Evolutionary conservation across 2,888 invertebrate species (phyloP).

Genomic region (Clostera curtula): DNA sequence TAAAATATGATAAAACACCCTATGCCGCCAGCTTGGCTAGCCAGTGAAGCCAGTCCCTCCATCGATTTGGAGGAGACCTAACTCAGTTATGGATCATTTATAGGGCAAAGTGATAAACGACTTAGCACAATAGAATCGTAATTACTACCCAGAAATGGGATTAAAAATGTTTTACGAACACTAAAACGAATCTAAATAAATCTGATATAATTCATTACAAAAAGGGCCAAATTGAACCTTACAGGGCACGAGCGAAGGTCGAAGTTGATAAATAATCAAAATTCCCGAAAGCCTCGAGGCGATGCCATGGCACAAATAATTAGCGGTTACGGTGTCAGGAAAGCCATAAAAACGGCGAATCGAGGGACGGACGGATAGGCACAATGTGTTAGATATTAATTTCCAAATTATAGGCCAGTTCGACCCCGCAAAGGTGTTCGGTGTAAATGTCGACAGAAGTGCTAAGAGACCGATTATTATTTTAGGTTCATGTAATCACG

Average conservation of each 20-base stretch:
- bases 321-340: slow-evolving; percentile 59
- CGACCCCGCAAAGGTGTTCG: slow-evolving; percentile 55
- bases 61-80: too few species aligned
- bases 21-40: too few species aligned
- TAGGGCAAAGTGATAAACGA: too few species aligned
- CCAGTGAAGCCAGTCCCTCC: too few species aligned
- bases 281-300: slow-evolving; percentile 39
- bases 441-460: slow-evolving; percentile 65
- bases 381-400: slow-evolving; percentile 74
- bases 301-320: slow-evolving; percentile 50
- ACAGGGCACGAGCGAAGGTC: slow-evolving; percentile 19
- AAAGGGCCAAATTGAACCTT: slow-evolving; percentile 19
- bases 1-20: too few species aligned
- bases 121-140: too few species aligned
- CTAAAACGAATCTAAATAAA: slow-evolving; percentile 19
- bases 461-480: slow-evolving; percentile 68
- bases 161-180: slow-evolving; percentile 5
- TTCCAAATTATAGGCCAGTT: slow-evolving; percentile 64
- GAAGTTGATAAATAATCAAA: slow-evolving; percentile 18
- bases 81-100: too few species aligned
- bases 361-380: slow-evolving; percentile 59
- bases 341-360: slow-evolving; percentile 63
- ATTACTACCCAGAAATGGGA: too few species aligned
- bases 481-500: slow-evolving; percentile 55
- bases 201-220: slow-evolving; percentile 23